These are phyloP conservation scores for Pseudococcus jackbeardsleyi DNA, from an alignment of 2,888 invertebrate genomes.

Conservation along the genomic window DNA sequence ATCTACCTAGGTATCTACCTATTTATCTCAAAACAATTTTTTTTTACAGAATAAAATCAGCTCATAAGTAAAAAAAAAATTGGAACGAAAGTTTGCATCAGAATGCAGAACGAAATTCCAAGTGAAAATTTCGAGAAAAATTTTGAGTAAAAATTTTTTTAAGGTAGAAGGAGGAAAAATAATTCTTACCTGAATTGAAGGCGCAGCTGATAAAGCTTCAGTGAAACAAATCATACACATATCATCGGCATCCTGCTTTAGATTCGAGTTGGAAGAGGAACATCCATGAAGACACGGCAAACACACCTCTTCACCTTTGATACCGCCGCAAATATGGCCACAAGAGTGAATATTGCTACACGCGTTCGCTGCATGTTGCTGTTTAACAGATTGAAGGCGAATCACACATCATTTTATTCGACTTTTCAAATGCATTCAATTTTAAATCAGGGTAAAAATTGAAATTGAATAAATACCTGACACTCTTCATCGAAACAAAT, in stretches of 20 bases:
- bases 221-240: conserved; percentile 99
- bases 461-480: conserved; percentile 74
- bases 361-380: conserved; percentile 84
- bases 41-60: too few species aligned
- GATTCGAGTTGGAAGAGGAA: conserved; percentile 69
- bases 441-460: background rate
- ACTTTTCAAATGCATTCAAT: background rate
- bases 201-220: conserved; percentile 94
- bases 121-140: too few species aligned
- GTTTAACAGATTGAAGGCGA: background rate
- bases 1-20: too few species aligned
- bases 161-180: too few species aligned
- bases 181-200: conserved; percentile 91
- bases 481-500: conserved; percentile 95
- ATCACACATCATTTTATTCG: background rate
- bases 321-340: conserved; percentile 95
- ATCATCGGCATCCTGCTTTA: conserved; percentile 97
- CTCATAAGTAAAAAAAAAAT: too few species aligned
- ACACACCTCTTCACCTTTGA: conserved; percentile 86
- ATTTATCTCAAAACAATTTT: too few species aligned
- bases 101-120: too few species aligned
- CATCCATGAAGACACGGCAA: conserved; percentile 93
- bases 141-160: too few species aligned
- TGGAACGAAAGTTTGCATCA: too few species aligned
- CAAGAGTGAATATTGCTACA: conserved; percentile 87